A percentile compares a stretch with the other conserved stretches of the same genome.
These are phyloP conservation scores for Mobula hypostoma DNA, from an alignment of 2,113 vertebrate genomes.

Conservation along the genomic window DNA sequence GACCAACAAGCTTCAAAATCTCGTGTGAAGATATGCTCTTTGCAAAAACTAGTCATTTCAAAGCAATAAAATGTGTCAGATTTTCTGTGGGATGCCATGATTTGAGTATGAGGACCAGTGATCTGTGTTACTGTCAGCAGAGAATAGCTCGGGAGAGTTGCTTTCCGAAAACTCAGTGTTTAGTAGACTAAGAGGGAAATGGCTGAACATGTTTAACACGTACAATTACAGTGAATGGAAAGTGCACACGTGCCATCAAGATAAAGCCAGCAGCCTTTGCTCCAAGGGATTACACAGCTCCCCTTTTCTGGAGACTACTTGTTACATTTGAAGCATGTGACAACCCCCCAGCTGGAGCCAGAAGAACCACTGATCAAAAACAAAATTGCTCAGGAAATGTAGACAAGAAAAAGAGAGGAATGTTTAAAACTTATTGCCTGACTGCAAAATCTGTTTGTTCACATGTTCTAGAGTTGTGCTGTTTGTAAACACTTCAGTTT, in stretches of 20 bases:
- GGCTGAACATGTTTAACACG: constrained; percentile 15
- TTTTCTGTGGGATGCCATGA: constrained; percentile 5
- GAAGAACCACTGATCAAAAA: neutral
- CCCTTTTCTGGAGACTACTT: neutral
- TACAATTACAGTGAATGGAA: neutral
- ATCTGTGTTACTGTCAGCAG: neutral
- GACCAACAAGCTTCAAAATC: neutral
- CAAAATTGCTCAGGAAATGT: neutral
- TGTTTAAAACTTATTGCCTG: neutral
- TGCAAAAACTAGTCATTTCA: constrained; percentile 16
- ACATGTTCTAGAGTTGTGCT: neutral
- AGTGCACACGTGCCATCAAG: constrained; percentile 1
- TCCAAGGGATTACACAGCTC: neutral
- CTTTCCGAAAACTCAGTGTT: neutral
- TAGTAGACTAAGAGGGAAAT: neutral
- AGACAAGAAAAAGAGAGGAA: neutral
- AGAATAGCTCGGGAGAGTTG: neutral
- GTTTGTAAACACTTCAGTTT: neutral
- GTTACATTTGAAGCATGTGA: neutral
- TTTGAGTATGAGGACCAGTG: constrained; percentile 14
- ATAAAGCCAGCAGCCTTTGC: neutral
- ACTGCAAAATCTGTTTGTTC: neutral
- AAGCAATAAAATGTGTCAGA: constrained; percentile 21
- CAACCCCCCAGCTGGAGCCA: neutral
- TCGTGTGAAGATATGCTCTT: neutral